Base-by-base conservation (phyloP, 2,888 invertebrate species). In the Scaptomyza caliginosa region DNA sequence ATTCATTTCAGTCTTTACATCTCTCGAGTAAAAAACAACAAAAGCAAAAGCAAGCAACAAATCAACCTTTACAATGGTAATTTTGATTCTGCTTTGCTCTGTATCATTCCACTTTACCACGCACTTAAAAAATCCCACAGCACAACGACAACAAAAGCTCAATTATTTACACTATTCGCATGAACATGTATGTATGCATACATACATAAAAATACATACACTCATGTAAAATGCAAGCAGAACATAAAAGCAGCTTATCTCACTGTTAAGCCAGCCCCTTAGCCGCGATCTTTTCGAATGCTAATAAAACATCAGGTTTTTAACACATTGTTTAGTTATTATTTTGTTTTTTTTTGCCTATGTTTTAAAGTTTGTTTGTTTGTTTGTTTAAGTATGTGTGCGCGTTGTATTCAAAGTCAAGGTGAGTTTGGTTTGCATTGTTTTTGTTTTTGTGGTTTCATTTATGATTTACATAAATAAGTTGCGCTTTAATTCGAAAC, bases 351-450 rank as follows among this genome's bases (percentile, higher is more conserved):
- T 70, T 52, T 69, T 67, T 57, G 42, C 48, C 54, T 51, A 62
- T 68, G 51, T 59, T 54, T 32, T 39, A 24, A 39, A 32, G 58
- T 62, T 71, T 74, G 56, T 73, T 73, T 71, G 57, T 46, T 78
- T 67, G 16, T 13, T 23, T 30, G 5, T 13, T 5, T 49, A 26
- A 50, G 30, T 48, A 7, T 34, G 30, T 64, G 13, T 62, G 36
- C 19, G 11, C 49, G 32, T 64, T 56, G 45, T 57, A 79, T 84
- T 86, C 88, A 88, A 88, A 88, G 88, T 88, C 88, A 88, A 88
- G 81, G 84, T 70, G 64, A 66, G 40, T 48, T 66, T 60, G 62
- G 38, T 57, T 56, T 78, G 34, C 32, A 46, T 54, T 51, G 23
- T 50, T 67, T 43, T 26, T 11, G 11, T 26, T n/a, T 2, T 28